Evolutionary conservation across 2,797 vertebrate species (phyloP), one percentile per base, ranked within the genome.

Genomic region (Tokudaia muenninki): DNA sequence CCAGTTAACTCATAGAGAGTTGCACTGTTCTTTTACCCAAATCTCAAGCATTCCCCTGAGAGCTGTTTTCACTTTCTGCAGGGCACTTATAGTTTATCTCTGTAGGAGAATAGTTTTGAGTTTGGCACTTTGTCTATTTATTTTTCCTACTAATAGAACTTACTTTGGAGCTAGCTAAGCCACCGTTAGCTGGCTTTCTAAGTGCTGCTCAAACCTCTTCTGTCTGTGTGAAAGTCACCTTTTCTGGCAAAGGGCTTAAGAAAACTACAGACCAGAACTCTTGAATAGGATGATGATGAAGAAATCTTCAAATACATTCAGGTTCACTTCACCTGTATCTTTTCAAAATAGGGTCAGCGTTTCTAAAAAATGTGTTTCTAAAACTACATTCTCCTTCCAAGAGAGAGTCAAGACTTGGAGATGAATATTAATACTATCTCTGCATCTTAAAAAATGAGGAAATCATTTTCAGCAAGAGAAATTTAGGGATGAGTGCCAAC

Each of bases 81-180:
- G 92, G 97, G 93, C 95, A 98, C 97, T 98, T 98, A 34, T 94
- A 96, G 98, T 98, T 98, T 98, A 98, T 98, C 98, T 98, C 95
- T 97, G 82, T 89, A 97, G 94, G 87, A 97, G 97, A 98, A 91
- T 90, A 87, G 95, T 97, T 98, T 95, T 87, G 87, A 92, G 63
- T 97, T 97, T 98, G 97, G 96, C 89, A 52, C 97, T 96, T 96
- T 19, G 81, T 98, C 81, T 97, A 93, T 98, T 97, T 97, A 96
- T 98, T 98, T 98, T 97, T 96, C 24, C 2, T 84, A 61, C 91
- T 97, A 97, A 97, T 98, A 97, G 96, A 97, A 97, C 95, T 98
- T 93, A 90, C 96, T 98, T 97, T 34, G n/a, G 95, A 97, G 92
- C 93, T 97, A 87, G 96, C 97, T 97, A 94, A 97, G 94, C 91